Percentiles rank a stretch among this genome's conserved stretches.
phyloP scores from a whole-genome alignment of 1,140 invertebrate genomes.

The Brachystomella parvula region DNA sequence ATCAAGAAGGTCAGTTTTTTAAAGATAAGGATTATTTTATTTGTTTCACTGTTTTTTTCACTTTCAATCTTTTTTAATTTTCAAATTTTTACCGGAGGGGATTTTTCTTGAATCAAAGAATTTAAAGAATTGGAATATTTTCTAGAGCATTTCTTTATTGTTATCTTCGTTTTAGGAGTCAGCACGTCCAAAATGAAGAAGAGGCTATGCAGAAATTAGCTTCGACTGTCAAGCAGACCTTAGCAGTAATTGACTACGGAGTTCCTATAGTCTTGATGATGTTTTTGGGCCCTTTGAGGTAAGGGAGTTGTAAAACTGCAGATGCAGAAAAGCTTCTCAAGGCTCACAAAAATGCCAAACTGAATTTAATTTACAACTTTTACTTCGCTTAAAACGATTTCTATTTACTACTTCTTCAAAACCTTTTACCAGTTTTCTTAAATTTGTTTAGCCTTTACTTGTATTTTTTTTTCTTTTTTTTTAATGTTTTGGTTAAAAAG shows the following conservation, averaged over 20 bases:
- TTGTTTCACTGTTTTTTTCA: not conserved
- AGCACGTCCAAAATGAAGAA: not conserved
- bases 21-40: conserved; percentile 1
- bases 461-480: not conserved
- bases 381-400: not conserved
- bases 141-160: too few relatives aligned
- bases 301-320: not conserved
- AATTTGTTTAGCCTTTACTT: not conserved
- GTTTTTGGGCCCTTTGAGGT: not conserved
- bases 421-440: not conserved
- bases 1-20: too few relatives aligned
- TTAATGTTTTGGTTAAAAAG: too few relatives aligned
- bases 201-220: not conserved
- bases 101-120: not conserved
- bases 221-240: not conserved
- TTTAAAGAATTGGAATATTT: too few relatives aligned
- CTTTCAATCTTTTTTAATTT: not conserved
- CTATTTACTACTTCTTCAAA: not conserved
- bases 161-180: not conserved
- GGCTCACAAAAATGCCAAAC: not conserved
- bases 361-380: not conserved
- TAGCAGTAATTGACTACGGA: not conserved
- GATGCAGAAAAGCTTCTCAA: not conserved
- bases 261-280: not conserved
- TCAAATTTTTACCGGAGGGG: not conserved